Conservation (phyloP, 2,113 vertebrate genomes). For the Bubalus kerabau region DNA sequence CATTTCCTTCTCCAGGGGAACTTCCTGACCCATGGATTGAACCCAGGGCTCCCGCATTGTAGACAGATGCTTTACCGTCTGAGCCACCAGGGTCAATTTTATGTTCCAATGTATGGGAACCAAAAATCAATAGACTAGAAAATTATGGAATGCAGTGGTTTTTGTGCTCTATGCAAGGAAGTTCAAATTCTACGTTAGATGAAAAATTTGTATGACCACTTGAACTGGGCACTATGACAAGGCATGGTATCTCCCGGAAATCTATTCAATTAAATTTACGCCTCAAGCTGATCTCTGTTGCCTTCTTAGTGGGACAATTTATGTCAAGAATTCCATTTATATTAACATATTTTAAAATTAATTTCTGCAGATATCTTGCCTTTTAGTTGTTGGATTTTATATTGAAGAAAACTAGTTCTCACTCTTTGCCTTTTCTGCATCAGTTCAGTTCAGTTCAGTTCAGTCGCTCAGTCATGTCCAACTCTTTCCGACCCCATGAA, state of each 20-base stretch:
- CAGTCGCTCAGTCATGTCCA: rapidly evolving
- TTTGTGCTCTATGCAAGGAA: neutral
- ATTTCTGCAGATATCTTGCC: neutral
- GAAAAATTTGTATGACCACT: neutral
- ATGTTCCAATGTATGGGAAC: neutral
- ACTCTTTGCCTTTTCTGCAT: neutral
- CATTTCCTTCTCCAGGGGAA: too few relatives aligned
- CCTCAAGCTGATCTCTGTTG: neutral
- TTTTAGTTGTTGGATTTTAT: neutral
- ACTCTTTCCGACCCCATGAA: too few relatives aligned
- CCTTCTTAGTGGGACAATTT: neutral
- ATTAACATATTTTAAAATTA: neutral
- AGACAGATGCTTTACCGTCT: too few relatives aligned
- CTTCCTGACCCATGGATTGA: too few relatives aligned
- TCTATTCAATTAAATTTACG: neutral
- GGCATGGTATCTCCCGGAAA: neutral
- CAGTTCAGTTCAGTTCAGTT: too few relatives aligned
- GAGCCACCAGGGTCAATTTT: neutral
- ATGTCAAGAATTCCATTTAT: neutral
- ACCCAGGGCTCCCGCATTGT: too few relatives aligned
- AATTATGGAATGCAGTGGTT: neutral
- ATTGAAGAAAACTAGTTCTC: neutral
- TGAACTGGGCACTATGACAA: neutral
- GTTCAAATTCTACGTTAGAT: neutral
- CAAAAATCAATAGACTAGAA: neutral